A percentile compares a stretch with the other conserved stretches of the same genome.
These are phyloP conservation scores for Trichopoda pennipes DNA, from an alignment of 2,888 invertebrate genomes.

Conservation along the genomic window DNA sequence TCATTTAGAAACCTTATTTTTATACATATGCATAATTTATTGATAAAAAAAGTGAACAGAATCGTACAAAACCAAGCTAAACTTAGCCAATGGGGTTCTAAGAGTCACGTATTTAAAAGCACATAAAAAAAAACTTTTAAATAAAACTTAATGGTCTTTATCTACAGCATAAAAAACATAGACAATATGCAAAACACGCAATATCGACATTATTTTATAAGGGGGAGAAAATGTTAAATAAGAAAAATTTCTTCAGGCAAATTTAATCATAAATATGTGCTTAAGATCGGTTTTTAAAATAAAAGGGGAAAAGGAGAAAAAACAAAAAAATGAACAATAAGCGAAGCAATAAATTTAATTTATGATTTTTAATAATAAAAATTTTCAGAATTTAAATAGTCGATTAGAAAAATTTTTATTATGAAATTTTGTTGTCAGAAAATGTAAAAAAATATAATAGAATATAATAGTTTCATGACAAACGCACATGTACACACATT, in stretches of 20 bases:
- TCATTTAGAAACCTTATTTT: conserved; percentile 56
- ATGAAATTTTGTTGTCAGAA: too few species aligned
- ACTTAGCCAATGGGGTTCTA: conserved; percentile 48
- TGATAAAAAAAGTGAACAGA: conserved; percentile 3
- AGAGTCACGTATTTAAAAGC: conserved; percentile 54
- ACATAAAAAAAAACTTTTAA: conserved; percentile 8
- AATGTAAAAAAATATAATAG: too few species aligned
- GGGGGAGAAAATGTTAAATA: neutral
- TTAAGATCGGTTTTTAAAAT: conserved; percentile 29
- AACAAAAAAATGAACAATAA: neutral
- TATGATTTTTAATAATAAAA: neutral
- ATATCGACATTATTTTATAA: conserved; percentile 40
- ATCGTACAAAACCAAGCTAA: conserved; percentile 27
- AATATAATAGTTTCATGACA: too few species aligned
- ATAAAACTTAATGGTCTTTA: conserved; percentile 35
- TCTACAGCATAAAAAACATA: conserved; percentile 29
- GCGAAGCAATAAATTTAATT: neutral
- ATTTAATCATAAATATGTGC: conserved; percentile 46
- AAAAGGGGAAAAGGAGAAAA: neutral
- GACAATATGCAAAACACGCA: conserved; percentile 64
- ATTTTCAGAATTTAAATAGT: too few species aligned
- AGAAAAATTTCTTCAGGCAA: conserved; percentile 45
- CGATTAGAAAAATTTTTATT: too few species aligned
- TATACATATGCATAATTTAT: conserved; percentile 62
- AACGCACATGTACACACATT: too few species aligned